Evolutionary conservation across 2,113 vertebrate genomes (phyloP).

Genomic region (Steatornis caripensis): DNA sequence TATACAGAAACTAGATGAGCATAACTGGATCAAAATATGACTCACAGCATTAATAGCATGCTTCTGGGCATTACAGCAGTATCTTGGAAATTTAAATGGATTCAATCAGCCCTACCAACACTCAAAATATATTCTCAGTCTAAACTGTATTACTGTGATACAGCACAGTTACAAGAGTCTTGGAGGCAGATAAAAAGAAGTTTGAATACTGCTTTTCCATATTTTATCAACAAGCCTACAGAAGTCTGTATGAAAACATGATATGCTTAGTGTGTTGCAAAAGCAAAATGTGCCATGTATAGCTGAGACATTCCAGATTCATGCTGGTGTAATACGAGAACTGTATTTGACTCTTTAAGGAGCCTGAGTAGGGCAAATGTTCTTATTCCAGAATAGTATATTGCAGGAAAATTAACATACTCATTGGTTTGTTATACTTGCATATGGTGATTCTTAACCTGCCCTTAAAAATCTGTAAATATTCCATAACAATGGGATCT

Average conservation of each 20-base stretch:
- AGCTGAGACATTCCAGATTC: background rate
- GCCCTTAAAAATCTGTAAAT: background rate
- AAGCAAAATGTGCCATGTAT: background rate
- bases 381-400: background rate
- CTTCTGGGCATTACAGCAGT: background rate
- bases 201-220: background rate
- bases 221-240: background rate
- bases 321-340: background rate
- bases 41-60: background rate
- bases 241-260: background rate
- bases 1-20: background rate
- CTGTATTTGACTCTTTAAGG: background rate
- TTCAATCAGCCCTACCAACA: background rate
- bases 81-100: background rate
- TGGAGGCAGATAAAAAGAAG: background rate
- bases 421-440: background rate
- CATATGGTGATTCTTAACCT: background rate
- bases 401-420: background rate
- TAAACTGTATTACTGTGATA: background rate
- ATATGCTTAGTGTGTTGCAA: background rate
- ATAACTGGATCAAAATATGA: conserved; percentile 10
- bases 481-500: background rate
- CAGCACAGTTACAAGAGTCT: background rate
- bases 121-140: background rate
- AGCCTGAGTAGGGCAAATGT: background rate